Percentiles rank a stretch among this genome's conserved stretches.
These are phyloP conservation scores for Papilio machaon DNA, from an alignment of 1,140 invertebrate species.

Conservation along the genomic window DNA sequence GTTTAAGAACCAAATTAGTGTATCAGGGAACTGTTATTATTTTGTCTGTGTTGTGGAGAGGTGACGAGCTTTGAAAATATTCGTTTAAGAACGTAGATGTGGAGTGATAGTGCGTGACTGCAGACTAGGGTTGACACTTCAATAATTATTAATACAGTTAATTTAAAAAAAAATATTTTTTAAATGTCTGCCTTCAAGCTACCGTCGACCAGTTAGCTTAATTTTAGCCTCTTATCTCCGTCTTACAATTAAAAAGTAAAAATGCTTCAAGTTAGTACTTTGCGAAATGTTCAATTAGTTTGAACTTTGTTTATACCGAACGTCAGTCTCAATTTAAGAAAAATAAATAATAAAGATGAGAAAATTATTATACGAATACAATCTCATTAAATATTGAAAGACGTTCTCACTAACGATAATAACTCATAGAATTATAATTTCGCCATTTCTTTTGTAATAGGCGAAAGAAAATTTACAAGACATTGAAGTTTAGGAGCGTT, in stretches of 20 bases:
- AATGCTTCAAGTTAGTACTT: neutral
- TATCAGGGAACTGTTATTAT: neutral
- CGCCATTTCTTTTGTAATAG: slow-evolving; percentile 21
- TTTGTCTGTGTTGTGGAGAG: slow-evolving; percentile 41
- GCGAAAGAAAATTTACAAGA: slow-evolving; percentile 24
- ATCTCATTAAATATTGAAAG: slow-evolving; percentile 31
- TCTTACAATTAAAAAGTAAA: neutral
- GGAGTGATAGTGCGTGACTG: slow-evolving; percentile 64
- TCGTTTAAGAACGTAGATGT: slow-evolving; percentile 67
- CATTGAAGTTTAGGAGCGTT: slow-evolving; percentile 35
- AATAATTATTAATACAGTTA: neutral
- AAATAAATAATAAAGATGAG: slow-evolving; percentile 6
- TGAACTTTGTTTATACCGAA: neutral
- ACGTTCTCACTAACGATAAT: slow-evolving; percentile 28
- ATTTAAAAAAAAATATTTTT: neutral
- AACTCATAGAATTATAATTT: slow-evolving; percentile 28
- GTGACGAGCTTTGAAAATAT: slow-evolving; percentile 71
- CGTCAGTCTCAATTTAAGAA: neutral
- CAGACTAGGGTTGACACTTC: neutral
- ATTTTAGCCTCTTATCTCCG: too few species aligned
- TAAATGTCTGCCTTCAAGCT: neutral
- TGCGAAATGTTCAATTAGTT: neutral
- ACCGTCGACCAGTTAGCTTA: neutral
- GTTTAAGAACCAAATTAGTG: slow-evolving; percentile 40
- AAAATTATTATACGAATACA: slow-evolving; percentile 11